Evolutionary conservation across 1,140 invertebrate species (phyloP), one percentile per base, ranked within the genome.

Genomic region (Atta cephalotes): DNA sequence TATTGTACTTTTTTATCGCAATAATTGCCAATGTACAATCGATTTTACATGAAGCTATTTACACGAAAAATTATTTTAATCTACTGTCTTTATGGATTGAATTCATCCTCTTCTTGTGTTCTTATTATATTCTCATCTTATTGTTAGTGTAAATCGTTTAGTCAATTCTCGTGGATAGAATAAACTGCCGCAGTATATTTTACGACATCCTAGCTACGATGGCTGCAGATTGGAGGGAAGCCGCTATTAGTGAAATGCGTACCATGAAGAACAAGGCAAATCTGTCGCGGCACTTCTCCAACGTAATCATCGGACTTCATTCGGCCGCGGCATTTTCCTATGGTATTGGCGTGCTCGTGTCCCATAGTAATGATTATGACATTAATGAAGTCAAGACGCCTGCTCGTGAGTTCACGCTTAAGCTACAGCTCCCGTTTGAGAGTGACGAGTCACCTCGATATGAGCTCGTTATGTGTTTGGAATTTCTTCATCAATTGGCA

Each of bases 371-470:
- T 21, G n/a, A 66, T 66, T 66, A 66, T 2, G 18, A 82, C 7
- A 16, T 1, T 31, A 18, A 74, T 25, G 56, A 7, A 56, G n/a
- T 18, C 4, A 68, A 74, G 7, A 58, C 31, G 3, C 25, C 14
- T 9, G 31, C 58, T 16, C 39, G 68, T 10, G 68, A 90, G 28
- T 78, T 90, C 3, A 53, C 79, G 12, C n/a, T 90, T 12, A 87
- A 87, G 74, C 70, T 90, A 63, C 62, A 90, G 14, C 49, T 89
- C 3, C 88, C 89, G 2, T 89, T 45, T 10, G 70, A 53, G 0
- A 68, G 31, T 56, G 63, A 63, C 14, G n/a, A 71, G 25, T 70
- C 68, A 10, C 79, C 85, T 18, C 12, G 25, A 0, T 90, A 80
- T 4, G 62, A 89, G 39, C 16, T 74, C 18, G 35, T 89, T 49